Percentiles rank a stretch among this genome's conserved stretches.
phyloP scores from a whole-genome alignment of 1,140 invertebrate genomes.

The Drosophila teissieri region DNA sequence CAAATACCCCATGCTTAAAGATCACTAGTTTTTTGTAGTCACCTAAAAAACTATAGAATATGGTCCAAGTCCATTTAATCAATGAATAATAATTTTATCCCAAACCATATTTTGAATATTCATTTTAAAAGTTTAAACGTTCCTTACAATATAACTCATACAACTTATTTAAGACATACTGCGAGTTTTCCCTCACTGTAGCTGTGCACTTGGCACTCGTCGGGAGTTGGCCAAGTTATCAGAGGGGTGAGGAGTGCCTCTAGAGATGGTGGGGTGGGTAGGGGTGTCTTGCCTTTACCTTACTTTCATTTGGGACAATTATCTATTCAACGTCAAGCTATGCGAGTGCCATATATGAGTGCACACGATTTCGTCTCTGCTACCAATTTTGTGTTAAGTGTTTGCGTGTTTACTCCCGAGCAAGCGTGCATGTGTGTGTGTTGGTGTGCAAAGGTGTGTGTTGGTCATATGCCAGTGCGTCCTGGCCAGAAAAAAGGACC shows the following conservation, averaged over 20 bases:
- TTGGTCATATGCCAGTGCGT: conserved; percentile 79
- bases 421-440: background rate
- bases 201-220: conserved; percentile 64
- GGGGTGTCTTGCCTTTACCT: conserved; percentile 51
- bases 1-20: too few relatives aligned
- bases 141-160: too few relatives aligned
- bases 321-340: conserved; percentile 83
- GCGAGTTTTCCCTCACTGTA: conserved; percentile 3
- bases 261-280: conserved; percentile 8
- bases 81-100: too few relatives aligned
- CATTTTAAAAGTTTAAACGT: too few relatives aligned
- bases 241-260: conserved; percentile 26
- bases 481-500: conserved; percentile 67
- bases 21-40: too few relatives aligned
- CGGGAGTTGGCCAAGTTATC: conserved; percentile 49
- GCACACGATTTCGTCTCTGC: conserved; percentile 76
- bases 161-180: too few relatives aligned
- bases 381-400: conserved; percentile 81
- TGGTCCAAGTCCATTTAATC: too few relatives aligned
- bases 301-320: conserved; percentile 81
- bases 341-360: conserved; percentile 66
- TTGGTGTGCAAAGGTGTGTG: conserved; percentile 37
- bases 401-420: conserved; percentile 67
- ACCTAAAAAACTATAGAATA: too few relatives aligned
- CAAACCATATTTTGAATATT: too few relatives aligned